Percentiles rank a stretch among this genome's conserved stretches.
These are phyloP conservation scores for Meloidogyne floridensis DNA, from an alignment of 1,140 invertebrate species.

Conservation along the genomic window DNA sequence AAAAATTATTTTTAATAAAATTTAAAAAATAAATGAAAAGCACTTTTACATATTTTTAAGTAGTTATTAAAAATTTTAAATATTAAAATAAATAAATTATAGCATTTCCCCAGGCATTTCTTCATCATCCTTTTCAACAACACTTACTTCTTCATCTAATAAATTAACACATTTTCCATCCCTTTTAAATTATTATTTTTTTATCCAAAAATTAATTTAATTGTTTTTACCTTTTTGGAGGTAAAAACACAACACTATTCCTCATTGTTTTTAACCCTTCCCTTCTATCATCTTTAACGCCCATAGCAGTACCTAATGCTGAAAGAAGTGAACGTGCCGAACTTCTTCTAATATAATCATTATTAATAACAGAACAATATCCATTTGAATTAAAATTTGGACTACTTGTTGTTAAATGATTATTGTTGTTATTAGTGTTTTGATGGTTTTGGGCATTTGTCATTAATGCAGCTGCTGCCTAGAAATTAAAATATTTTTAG, in stretches of 20 bases:
- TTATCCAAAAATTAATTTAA: background rate
- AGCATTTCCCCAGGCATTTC: background rate
- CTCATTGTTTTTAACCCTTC: background rate
- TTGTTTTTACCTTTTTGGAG: background rate
- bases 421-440: slow-evolving; percentile 3
- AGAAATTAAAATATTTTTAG: background rate
- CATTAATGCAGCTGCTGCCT: slow-evolving; percentile 2
- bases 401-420: background rate
- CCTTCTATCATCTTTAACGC: slow-evolving; percentile 1
- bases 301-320: background rate
- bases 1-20: no score
- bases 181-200: background rate
- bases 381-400: background rate
- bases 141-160: slow-evolving; percentile 5
- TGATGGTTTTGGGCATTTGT: background rate
- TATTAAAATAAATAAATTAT: background rate
- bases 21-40: no score
- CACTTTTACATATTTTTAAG: no score
- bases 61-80: background rate
- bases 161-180: background rate
- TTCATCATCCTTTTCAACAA: background rate
- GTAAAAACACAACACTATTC: slow-evolving; percentile 3
- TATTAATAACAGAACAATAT: background rate
- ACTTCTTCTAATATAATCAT: slow-evolving; percentile 1
- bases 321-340: slow-evolving; percentile 4